phyloP scores from a whole-genome alignment of 1,140 invertebrate genomes.

The Triops longicaudatus region DNA sequence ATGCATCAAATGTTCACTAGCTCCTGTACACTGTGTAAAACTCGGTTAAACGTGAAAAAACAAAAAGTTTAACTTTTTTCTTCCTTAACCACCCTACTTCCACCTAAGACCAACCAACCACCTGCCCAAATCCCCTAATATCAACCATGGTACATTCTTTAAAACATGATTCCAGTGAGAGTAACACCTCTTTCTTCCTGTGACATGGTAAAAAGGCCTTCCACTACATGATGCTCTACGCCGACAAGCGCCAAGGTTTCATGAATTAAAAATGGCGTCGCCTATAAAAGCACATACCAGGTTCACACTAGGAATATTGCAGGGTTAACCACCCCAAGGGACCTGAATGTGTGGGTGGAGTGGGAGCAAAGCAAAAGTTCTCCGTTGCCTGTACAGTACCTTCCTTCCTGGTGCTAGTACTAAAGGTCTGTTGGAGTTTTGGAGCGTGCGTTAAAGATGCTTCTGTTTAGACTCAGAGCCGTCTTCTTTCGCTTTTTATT shows the following conservation, averaged over 20 bases:
- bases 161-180: neutral
- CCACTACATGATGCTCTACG: neutral
- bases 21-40: neutral
- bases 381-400: no score
- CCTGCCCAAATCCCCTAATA: no score
- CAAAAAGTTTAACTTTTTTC: neutral
- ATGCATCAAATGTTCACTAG: neutral
- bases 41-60: neutral
- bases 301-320: neutral
- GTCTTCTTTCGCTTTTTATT: neutral
- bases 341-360: no score
- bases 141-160: neutral
- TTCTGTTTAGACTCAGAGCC: neutral
- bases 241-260: neutral
- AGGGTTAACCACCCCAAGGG: no score
- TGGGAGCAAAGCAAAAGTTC: no score
- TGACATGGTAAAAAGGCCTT: neutral
- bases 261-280: neutral
- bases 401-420: no score
- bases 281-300: neutral
- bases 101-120: no score
- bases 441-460: no score
- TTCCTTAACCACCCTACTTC: no score
- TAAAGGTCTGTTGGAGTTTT: no score
- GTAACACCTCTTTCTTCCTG: neutral